Evolutionary conservation across 2,113 vertebrate species (phyloP), one percentile per base, ranked within the genome.

Genomic region (Recurvirostra avosetta): DNA sequence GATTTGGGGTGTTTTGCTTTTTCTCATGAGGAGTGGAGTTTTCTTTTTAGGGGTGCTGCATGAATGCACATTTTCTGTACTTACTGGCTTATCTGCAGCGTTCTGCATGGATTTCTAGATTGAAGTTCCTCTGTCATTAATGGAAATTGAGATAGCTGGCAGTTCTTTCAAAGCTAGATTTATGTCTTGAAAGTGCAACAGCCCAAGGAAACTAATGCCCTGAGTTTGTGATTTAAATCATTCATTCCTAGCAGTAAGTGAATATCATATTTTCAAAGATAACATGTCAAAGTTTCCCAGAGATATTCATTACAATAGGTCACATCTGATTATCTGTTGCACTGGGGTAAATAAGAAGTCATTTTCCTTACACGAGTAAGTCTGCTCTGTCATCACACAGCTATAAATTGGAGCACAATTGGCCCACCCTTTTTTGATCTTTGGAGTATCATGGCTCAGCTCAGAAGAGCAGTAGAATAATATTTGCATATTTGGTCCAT

Each of bases 211-310:
- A 94, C 32, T 75, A 94, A 91, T 79, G 45, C 5, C 22, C 41
- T 2, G 38, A 74, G 6, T 40, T 20, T 91, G 43, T 56, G 77
- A 92, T 90, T 94, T 62, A 75, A 95, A 89, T 94, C 8, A 21
- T 89, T 94, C 3, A 0, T 75, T 94, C 49, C 43, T 81, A 81
- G 20, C 52, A 65, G 43, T 87, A 74, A 92, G 52, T 81, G 68
- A 78, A 72, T 92, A 95, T 78, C 34, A 30, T 80, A 38, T 92
- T 96, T 96, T 96, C 70, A 76, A 87, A 87, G 80, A 81, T 66
- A 96, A 81, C 13, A 6, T 65, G 23, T 62, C 36, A 89, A 85
- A 75, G 7, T 85, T 95, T 94, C 66, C 56, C 80, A 87, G 41
- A 94, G 61, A 70, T 96, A 91, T 92, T 95, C 2, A 82, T 89